These are phyloP conservation scores for Pyrrhia umbra DNA, from an alignment of 2,888 invertebrate genomes.

Conservation along the genomic window DNA sequence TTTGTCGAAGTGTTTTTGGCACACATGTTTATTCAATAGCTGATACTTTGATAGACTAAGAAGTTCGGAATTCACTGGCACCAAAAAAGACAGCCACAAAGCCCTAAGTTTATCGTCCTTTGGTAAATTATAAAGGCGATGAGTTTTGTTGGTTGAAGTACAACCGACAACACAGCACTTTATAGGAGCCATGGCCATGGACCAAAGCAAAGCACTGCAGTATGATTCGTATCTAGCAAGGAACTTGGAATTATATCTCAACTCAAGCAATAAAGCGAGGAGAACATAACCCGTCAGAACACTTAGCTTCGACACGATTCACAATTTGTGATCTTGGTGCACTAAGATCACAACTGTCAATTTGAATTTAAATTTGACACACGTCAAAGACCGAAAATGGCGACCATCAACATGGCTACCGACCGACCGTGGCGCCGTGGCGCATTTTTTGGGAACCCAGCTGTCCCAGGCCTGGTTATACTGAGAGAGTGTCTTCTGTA, in stretches of 20 bases:
- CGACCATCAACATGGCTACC: no score
- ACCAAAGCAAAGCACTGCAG: not conserved
- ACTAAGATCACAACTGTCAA: no score
- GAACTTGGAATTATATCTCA: not conserved
- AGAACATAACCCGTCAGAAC: no score
- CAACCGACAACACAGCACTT: slow-evolving; percentile 18
- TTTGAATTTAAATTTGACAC: no score
- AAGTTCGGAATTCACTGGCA: slow-evolving; percentile 6
- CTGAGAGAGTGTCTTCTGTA: slow-evolving; percentile 11
- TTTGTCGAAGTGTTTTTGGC: not conserved
- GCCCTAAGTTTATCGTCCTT: slow-evolving; percentile 22
- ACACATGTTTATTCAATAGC: slow-evolving; percentile 5
- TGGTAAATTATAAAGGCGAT: slow-evolving; percentile 14
- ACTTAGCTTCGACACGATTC: no score
- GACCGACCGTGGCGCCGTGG: no score
- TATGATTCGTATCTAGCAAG: slow-evolving; percentile 3
- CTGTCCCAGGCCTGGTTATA: no score
- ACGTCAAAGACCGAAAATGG: no score
- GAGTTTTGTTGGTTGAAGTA: slow-evolving; percentile 10
- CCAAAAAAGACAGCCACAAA: slow-evolving; percentile 14
- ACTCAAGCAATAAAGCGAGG: slow-evolving; percentile 14
- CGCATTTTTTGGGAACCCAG: no score
- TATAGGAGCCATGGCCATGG: not conserved
- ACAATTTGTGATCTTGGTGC: no score
- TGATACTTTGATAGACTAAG: slow-evolving; percentile 9